A percentile compares a stretch with the other conserved stretches of the same genome.
Evolutionary conservation across 2,888 invertebrate genomes (phyloP).

Genomic region (Hypomecis punctinalis): DNA sequence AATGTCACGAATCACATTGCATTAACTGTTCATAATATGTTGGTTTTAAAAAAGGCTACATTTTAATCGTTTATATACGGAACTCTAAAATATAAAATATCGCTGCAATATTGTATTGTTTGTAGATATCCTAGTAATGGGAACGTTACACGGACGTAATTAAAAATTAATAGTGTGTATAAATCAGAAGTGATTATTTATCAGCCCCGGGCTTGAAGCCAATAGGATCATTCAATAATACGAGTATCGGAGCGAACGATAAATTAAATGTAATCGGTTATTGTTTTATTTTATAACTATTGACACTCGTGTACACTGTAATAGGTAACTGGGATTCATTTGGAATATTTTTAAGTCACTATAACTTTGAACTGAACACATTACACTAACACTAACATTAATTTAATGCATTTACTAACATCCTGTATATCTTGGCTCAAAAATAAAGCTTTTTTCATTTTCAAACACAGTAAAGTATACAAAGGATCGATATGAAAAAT

Average conservation of each 20-base stretch:
- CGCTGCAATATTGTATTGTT: slow-evolving; percentile 28
- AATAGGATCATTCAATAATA: slow-evolving; percentile 57
- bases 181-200: slow-evolving; percentile 57
- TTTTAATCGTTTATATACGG: no score
- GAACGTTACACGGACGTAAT: slow-evolving; percentile 53
- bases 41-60: no score
- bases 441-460: no score
- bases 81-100: no score
- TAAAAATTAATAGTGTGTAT: slow-evolving; percentile 61
- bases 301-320: neutral
- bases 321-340: slow-evolving; percentile 18
- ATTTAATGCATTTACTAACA: no score
- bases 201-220: slow-evolving; percentile 43
- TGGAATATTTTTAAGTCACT: slow-evolving; percentile 21
- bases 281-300: slow-evolving; percentile 43
- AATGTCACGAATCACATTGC: no score
- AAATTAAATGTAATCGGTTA: slow-evolving; percentile 47
- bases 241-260: slow-evolving; percentile 45
- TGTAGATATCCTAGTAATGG: slow-evolving; percentile 50
- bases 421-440: no score
- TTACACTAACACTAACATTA: no score
- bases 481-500: no score
- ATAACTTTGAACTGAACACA: no score
- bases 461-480: no score
- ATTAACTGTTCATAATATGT: no score